Evolutionary conservation across 2,888 invertebrate species (phyloP).

Genomic region (Dryobota labecula): DNA sequence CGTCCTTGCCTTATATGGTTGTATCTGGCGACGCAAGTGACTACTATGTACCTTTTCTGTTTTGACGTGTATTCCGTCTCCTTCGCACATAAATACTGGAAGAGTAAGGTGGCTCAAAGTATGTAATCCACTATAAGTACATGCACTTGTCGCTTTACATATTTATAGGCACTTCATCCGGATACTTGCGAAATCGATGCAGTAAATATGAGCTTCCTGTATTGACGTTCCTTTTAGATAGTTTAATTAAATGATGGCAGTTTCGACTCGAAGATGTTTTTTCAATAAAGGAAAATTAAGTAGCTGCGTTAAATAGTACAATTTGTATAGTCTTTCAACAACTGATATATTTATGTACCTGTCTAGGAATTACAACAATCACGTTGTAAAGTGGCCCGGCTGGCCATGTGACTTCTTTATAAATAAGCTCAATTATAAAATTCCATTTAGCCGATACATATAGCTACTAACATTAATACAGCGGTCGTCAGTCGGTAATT

Average conservation of each 20-base stretch:
- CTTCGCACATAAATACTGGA: conserved; percentile 54
- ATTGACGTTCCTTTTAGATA: conserved; percentile 45
- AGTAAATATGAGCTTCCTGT: conserved; percentile 57
- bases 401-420: conserved; percentile 35
- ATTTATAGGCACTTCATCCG: conserved; percentile 60
- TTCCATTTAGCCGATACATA: conserved; percentile 19
- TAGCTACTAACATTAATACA: conserved; percentile 1
- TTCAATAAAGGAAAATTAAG: conserved; percentile 10
- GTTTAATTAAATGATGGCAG: conserved; percentile 57
- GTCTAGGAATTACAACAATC: conserved; percentile 27
- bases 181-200: conserved; percentile 56
- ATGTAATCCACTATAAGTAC: conserved; percentile 49
- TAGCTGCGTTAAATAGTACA: conserved; percentile 20
- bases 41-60: conserved; percentile 62
- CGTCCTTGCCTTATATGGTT: conserved; percentile 85
- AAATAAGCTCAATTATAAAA: conserved; percentile 47
- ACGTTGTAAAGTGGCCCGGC: conserved; percentile 31
- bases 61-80: conserved; percentile 61
- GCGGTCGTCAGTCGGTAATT: not conserved
- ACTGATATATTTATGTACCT: conserved; percentile 22
- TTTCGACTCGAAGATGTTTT: conserved; percentile 36
- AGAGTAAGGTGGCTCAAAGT: conserved; percentile 48
- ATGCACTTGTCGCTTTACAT: conserved; percentile 63
- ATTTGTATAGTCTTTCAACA: not conserved
- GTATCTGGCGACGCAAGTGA: conserved; percentile 71